A percentile compares a stretch with the other conserved stretches of the same genome.
Conservation (phyloP, 2,113 vertebrate genomes). For the Leucoraja erinaceus region DNA sequence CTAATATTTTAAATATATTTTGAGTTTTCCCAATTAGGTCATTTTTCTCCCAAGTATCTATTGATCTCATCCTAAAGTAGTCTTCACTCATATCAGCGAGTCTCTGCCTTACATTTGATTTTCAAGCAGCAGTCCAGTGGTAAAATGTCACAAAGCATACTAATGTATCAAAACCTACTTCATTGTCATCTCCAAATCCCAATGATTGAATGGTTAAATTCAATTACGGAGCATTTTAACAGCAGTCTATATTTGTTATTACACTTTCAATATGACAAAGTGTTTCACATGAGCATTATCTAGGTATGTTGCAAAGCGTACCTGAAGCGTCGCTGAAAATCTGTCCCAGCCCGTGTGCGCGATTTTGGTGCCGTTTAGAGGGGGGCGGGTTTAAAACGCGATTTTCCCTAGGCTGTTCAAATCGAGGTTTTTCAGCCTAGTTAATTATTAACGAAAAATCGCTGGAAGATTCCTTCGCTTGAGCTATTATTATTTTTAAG, state of each 20-base stretch:
- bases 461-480: no score
- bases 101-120: background rate
- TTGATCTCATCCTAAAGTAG: background rate
- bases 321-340: no score
- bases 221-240: background rate
- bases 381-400: no score
- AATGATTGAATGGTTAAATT: background rate
- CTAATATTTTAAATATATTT: background rate
- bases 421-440: no score
- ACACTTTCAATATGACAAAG: background rate
- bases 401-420: no score
- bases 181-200: background rate
- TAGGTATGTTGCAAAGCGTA: no score
- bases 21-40: background rate
- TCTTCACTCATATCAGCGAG: background rate
- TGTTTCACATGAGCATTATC: background rate
- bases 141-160: background rate
- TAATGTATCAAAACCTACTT: background rate
- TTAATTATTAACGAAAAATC: no score
- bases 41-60: background rate
- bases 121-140: background rate
- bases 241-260: background rate
- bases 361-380: no score
- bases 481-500: no score
- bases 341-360: no score